Conservation (phyloP, 2,113 vertebrate genomes). For the Argyrosomus japonicus region DNA sequence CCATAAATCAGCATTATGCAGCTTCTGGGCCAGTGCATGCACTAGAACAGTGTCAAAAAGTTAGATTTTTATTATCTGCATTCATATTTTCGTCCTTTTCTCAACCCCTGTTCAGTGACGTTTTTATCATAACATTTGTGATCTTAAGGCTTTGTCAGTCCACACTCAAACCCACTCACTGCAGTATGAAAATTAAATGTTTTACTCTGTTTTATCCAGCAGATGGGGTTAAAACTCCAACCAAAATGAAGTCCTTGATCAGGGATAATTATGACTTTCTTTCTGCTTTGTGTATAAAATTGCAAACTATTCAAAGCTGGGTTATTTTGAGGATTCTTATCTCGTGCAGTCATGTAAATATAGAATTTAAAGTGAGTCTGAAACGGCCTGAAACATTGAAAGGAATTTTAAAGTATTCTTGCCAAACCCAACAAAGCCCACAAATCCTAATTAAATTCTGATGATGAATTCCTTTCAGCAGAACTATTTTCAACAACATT, state of each 20-base stretch:
- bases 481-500: conserved; percentile 10
- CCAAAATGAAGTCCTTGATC: not conserved
- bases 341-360: conserved; percentile 3
- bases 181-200: not conserved
- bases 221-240: conserved; percentile 64
- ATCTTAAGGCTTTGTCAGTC: not conserved
- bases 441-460: conserved; percentile 41
- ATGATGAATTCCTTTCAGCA: conserved; percentile 41
- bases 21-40: not conserved
- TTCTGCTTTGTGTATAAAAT: not conserved
- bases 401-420: conserved; percentile 9
- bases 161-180: not conserved
- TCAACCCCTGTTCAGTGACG: not conserved
- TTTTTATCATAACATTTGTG: not conserved
- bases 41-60: not conserved
- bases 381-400: not conserved
- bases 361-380: not conserved
- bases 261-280: not conserved
- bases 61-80: not conserved
- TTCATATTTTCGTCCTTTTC: conserved; percentile 11
- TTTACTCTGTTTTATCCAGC: conserved; percentile 53
- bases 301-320: not conserved
- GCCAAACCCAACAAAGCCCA: conserved; percentile 36
- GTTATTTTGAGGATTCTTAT: conserved; percentile 3
- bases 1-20: conserved; percentile 22